Conservation (phyloP, 2,113 vertebrate species). For the Asarcornis scutulata region DNA sequence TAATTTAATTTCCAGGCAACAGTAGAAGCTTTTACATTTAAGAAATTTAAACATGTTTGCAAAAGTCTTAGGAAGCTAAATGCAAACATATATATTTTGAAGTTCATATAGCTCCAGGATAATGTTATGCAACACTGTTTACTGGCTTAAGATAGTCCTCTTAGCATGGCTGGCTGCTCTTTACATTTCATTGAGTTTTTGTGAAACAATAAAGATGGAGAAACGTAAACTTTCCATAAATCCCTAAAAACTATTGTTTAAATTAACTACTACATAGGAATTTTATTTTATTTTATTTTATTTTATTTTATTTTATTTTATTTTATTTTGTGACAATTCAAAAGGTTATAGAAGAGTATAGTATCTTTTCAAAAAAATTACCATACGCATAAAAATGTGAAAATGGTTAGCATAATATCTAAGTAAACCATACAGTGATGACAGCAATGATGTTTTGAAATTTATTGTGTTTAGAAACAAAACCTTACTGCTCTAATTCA, state of each 20-base stretch:
- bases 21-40: neutral
- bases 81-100: constrained; percentile 11
- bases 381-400: neutral
- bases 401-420: neutral
- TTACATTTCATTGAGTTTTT: constrained; percentile 24
- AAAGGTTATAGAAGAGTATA: neutral
- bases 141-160: constrained; percentile 4
- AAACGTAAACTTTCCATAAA: neutral
- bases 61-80: constrained; percentile 3
- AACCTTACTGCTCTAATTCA: neutral
- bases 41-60: neutral
- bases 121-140: constrained; percentile 50
- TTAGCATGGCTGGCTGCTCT: constrained; percentile 30
- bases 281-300: neutral
- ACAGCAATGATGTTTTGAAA: neutral
- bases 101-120: constrained; percentile 35
- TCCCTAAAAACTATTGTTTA: neutral
- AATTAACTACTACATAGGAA: neutral
- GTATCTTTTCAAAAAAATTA: neutral
- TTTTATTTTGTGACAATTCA: neutral
- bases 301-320: neutral
- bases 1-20: neutral
- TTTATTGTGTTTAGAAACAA: neutral
- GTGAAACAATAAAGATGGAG: neutral
- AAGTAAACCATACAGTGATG: neutral